Evolutionary conservation across 2,797 vertebrate genomes (phyloP).

Genomic region (Champsocephalus gunnari): DNA sequence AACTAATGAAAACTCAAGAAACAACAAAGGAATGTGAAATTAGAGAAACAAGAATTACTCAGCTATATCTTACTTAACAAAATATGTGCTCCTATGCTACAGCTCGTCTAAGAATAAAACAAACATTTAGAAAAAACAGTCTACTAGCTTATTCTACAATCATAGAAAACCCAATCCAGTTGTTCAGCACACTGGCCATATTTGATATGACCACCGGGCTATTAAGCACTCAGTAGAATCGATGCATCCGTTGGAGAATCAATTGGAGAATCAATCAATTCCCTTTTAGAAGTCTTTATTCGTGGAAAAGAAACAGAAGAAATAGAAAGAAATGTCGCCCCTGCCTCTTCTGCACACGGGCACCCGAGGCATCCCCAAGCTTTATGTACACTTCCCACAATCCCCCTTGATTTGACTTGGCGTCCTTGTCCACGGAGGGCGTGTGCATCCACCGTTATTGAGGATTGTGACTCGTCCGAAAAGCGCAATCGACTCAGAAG

Average conservation of each 20-base stretch:
- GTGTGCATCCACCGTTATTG: slow-evolving; percentile 10
- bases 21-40: slow-evolving; percentile 52
- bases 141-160: slow-evolving; percentile 83
- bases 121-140: slow-evolving; percentile 64
- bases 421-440: slow-evolving; percentile 29
- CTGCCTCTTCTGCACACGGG: slow-evolving; percentile 70
- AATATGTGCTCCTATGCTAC: slow-evolving; percentile 82
- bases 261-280: slow-evolving; percentile 75
- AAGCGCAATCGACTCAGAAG: slow-evolving; percentile 17
- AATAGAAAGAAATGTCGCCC: slow-evolving; percentile 34
- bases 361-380: slow-evolving; percentile 75
- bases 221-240: slow-evolving; percentile 77
- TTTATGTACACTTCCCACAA: slow-evolving; percentile 61
- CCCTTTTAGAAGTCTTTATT: slow-evolving; percentile 66
- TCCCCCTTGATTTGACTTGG: slow-evolving; percentile 19
- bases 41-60: slow-evolving; percentile 67
- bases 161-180: slow-evolving; percentile 76
- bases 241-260: slow-evolving; percentile 65
- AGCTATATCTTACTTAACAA: slow-evolving; percentile 71
- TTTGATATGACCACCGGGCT: slow-evolving; percentile 82
- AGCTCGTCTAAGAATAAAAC: slow-evolving; percentile 70
- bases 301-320: slow-evolving; percentile 32
- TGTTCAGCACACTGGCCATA: slow-evolving; percentile 78
- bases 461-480: slow-evolving; percentile 11
- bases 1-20: slow-evolving; percentile 51